phyloP scores from a whole-genome alignment of 2,797 vertebrate genomes.

The Emydoidea blandingii region DNA sequence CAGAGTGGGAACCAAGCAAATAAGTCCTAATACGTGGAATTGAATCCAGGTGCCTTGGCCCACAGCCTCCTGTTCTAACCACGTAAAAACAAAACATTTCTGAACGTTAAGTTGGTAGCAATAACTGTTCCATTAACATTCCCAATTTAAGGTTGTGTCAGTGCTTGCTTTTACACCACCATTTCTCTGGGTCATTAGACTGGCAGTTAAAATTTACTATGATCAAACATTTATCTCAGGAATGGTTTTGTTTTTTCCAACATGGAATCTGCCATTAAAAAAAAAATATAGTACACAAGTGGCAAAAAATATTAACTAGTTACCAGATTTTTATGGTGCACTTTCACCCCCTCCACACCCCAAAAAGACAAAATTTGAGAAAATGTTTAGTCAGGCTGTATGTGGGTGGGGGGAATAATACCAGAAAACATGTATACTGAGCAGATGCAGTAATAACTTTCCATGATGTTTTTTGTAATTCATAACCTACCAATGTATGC shows the following conservation, averaged over 20 bases:
- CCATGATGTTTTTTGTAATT: background rate
- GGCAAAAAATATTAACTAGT: background rate
- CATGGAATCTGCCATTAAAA: background rate
- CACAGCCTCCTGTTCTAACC: background rate
- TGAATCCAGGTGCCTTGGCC: background rate
- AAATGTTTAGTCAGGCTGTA: background rate
- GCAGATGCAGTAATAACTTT: background rate
- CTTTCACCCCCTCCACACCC: fast-evolving
- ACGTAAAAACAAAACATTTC: background rate
- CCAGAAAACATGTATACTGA: background rate
- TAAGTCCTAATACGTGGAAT: background rate
- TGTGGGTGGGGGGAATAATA: background rate
- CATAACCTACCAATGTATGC: background rate
- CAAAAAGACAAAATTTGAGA: background rate
- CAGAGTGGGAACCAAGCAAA: background rate
- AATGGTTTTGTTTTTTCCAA: background rate
- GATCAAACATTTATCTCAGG: background rate
- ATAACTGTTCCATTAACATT: background rate
- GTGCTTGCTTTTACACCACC: background rate
- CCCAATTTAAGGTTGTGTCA: background rate
- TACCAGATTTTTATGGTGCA: background rate
- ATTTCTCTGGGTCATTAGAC: background rate
- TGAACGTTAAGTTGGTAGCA: background rate
- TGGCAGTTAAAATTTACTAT: background rate
- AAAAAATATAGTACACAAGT: background rate